Conservation (phyloP, 1,140 invertebrate genomes). For the Scylla paramamosain region DNA sequence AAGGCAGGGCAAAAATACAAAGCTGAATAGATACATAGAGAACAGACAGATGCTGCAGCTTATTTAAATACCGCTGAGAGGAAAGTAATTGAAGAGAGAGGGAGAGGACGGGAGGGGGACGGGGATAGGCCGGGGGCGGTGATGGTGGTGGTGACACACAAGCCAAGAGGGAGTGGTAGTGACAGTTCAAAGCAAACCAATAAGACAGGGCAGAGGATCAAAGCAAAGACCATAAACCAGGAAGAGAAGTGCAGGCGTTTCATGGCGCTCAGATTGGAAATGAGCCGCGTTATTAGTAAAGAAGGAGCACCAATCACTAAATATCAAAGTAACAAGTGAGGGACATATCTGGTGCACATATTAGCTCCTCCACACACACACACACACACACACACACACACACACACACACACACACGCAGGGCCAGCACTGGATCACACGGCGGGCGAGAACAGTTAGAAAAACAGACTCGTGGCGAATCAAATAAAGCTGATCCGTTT, state of each 20-base stretch:
- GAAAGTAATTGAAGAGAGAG: background rate
- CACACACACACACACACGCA: background rate
- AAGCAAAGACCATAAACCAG: background rate
- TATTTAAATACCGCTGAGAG: no score
- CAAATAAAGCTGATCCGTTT: slow-evolving; percentile 23
- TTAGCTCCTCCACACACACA: no score
- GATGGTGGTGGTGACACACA: background rate
- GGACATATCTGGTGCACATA: no score
- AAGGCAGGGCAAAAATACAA: no score
- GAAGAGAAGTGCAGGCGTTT: background rate
- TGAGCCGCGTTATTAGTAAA: no score
- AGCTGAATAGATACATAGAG: no score
- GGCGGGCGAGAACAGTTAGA: background rate
- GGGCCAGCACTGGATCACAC: background rate
- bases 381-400: no score
- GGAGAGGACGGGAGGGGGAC: slow-evolving; percentile 25
- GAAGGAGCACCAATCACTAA: no score
- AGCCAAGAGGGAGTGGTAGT: background rate
- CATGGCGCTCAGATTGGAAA: no score
- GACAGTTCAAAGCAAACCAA: background rate
- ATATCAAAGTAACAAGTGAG: no score
- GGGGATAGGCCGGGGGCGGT: background rate
- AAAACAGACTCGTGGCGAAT: slow-evolving; percentile 11
- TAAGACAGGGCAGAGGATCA: background rate
- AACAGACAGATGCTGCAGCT: no score